Conservation (phyloP, 1,140 invertebrate species). For the Leptonema lineaticorne region DNA sequence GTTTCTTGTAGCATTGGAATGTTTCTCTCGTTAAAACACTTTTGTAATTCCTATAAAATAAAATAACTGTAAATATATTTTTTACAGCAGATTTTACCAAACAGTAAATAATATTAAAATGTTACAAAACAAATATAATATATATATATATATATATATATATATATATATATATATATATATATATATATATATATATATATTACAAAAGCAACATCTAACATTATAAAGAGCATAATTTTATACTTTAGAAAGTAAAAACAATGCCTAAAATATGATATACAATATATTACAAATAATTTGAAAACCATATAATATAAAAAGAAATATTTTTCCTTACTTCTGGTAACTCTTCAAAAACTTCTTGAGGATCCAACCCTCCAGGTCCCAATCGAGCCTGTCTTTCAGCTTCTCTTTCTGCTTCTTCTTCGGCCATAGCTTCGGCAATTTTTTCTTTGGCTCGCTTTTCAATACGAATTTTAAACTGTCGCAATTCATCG, state of each 20-base stretch:
- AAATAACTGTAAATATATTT: no score
- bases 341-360: conserved; percentile 91
- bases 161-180: no score
- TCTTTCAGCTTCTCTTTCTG: conserved; percentile 85
- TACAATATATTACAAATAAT: not conserved
- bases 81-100: no score
- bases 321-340: conserved; percentile 51
- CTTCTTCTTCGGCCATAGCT: conserved; percentile 77
- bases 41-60: conserved; percentile 71
- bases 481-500: conserved; percentile 90
- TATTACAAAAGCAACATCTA: not conserved
- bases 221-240: not conserved
- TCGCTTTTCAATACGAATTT: conserved; percentile 81
- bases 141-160: not conserved
- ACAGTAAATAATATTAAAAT: no score
- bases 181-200: no score
- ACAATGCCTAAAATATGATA: not conserved
- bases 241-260: not conserved
- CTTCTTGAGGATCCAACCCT: conserved; percentile 95
- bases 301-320: no score
- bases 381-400: conserved; percentile 90
- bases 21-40: conserved; percentile 85
- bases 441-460: conserved; percentile 88
- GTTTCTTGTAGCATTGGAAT: conserved; percentile 85
- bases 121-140: not conserved